These are phyloP conservation scores for Cephus runcator DNA, from an alignment of 2,888 invertebrate species.

Conservation along the genomic window DNA sequence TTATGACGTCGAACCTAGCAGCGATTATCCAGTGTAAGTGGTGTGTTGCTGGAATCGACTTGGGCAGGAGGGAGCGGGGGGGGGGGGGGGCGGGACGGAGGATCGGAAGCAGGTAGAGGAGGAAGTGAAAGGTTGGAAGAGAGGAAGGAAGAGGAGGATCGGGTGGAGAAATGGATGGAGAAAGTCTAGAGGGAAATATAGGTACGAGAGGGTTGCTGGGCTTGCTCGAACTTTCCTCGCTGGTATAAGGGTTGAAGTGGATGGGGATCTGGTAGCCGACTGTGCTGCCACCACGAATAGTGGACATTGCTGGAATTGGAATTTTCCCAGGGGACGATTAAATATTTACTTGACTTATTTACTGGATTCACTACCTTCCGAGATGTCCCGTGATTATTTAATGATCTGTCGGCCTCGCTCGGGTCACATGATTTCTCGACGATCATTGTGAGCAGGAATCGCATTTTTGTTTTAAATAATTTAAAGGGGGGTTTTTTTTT, in stretches of 20 bases:
- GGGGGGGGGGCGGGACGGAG: not conserved
- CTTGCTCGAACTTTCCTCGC: slow-evolving; percentile 10
- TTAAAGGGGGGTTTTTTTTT: too few species aligned
- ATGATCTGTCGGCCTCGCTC: not conserved
- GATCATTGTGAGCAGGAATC: too few species aligned
- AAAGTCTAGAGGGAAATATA: not conserved
- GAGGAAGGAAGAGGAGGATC: slow-evolving; percentile 11
- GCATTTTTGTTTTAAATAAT: too few species aligned
- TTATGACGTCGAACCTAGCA: slow-evolving; percentile 18
- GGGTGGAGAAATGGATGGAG: slow-evolving; percentile 1
- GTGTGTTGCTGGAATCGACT: slow-evolving; percentile 25
- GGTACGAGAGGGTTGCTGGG: not conserved
- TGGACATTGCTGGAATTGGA: too few species aligned
- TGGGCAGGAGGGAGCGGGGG: not conserved
- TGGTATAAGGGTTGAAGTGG: slow-evolving; percentile 7
- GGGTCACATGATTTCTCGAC: too few species aligned
- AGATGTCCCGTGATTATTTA: slow-evolving; percentile 6
- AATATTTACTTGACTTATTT: slow-evolving; percentile 45
- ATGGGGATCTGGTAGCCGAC: slow-evolving; percentile 9
- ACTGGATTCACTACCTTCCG: slow-evolving; percentile 36
- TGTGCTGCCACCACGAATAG: slow-evolving; percentile 2
- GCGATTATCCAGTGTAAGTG: slow-evolving; percentile 40
- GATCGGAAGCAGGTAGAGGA: not conserved
- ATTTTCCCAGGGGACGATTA: slow-evolving; percentile 29
- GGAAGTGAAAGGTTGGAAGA: not conserved